Base-by-base conservation (phyloP, 2,113 vertebrate species). In the human (Homo sapiens) region DNA sequence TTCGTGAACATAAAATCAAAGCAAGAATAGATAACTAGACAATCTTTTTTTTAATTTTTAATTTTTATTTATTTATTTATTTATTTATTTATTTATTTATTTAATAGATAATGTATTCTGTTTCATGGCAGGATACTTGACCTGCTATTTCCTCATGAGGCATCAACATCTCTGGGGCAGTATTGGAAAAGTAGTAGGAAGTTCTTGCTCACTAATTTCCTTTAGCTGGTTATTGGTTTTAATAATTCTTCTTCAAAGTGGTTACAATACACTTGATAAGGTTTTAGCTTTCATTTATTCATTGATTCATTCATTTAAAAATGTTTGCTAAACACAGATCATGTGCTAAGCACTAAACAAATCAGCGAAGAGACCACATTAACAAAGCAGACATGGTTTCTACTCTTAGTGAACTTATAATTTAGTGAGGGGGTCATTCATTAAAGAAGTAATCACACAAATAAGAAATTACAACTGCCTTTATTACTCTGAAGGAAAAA, bases 271-370 rank as follows among this genome's bases (percentile, higher is more conserved):
- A 76, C 17, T 66, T 59, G 8, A 66, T 59, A 87, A 68, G 14
- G 38, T 52, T 90, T 96, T 83, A 50, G 17, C 38, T 61, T 55
- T 86, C 30, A 79, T 55, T 93, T 95, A 48, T 78, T 70, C 30
- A 84, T 68, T 94, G 6, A 91, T 48, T 93, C 66, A 85, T 85
- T 75, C 17, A 89, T 81, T 93, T 13, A 78, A 76, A 90, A 84
- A 32, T 89, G 88, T 91, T 75, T 80, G 66, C 93, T 70, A 40
- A 40, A 40, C 17, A 16, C 2, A 90, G 4, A 79, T 35, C 48
- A 55, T 22, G 9, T 91, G 64, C 48, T 87, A 88, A 96, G 23
- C 55, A 75, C 38, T 52, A 8, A 90, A 14, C 38, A 81, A 90
- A 57, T 90, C 68, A 66, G 14, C 57, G 35, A 61, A 91, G 40